phyloP scores from a whole-genome alignment of 2,888 invertebrate genomes.

The Drosophila monieri region DNA sequence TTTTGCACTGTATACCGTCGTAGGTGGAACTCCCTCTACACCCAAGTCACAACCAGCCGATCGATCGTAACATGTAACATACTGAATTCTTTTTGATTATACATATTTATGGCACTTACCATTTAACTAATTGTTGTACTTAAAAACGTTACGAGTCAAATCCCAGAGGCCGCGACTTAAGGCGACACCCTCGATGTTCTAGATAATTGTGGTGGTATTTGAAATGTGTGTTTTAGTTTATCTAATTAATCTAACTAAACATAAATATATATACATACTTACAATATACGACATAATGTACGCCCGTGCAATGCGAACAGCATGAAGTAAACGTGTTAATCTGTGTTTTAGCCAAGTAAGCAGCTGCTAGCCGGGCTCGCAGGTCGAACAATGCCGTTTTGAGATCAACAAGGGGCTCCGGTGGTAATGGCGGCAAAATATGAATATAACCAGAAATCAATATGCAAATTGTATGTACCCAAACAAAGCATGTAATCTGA shows the following conservation, averaged over 20 bases:
- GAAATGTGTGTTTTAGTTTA: conserved; percentile 60
- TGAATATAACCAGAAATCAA: conserved; percentile 55
- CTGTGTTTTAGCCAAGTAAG: conserved; percentile 79
- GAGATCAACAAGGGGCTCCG: not conserved
- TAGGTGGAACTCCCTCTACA: conserved; percentile 5
- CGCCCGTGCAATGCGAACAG: conserved; percentile 55
- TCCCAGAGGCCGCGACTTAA: not conserved
- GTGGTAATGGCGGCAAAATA: conserved; percentile 28
- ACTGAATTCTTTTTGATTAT: conserved; percentile 43
- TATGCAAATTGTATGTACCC: conserved; percentile 71
- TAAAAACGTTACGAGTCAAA: conserved; percentile 52
- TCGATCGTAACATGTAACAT: conserved; percentile 41
- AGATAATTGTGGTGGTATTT: conserved; percentile 72
- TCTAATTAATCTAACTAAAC: conserved; percentile 54
- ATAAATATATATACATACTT: conserved; percentile 31
- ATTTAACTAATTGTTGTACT: conserved; percentile 70
- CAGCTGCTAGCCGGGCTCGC: conserved; percentile 33
- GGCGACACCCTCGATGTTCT: conserved; percentile 38
- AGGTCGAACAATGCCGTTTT: conserved; percentile 26
- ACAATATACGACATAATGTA: conserved; percentile 45
- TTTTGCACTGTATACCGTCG: conserved; percentile 61
- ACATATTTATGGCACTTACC: conserved; percentile 41
- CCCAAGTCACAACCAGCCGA: conserved; percentile 20
- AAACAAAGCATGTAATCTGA: conserved; percentile 73
- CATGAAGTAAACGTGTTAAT: conserved; percentile 74